Evolutionary conservation across 2,888 invertebrate species (phyloP), one percentile per base, ranked within the genome.

Genomic region (Drosophila lacicola): DNA sequence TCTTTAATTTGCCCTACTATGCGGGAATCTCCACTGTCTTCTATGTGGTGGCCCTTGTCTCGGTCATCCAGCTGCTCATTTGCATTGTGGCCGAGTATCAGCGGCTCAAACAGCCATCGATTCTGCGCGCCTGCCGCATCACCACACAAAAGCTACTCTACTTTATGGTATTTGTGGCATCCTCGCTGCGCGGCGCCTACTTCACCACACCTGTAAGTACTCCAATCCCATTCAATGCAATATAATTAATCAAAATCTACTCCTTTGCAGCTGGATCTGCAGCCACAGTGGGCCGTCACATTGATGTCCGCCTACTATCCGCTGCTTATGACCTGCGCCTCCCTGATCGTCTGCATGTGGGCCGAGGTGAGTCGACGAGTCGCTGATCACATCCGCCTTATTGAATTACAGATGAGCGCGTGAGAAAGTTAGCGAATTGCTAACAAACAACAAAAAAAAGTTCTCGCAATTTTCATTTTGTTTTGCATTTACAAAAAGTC

Each of bases 321-420:
- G 1, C 94, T 98, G 46, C 94, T 98, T 64, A 94, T 98, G 94
- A 96, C 97, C 10, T 97, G 97, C 55, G 96, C 97, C 0, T 98
- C 98, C 0, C 94, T 98, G 68, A 96, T 98, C 79, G 97, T 98
- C 76, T 98, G 98, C 93, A 97, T 97, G 92, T 98, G 98, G 98
- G 98, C 98, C 42, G 98, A 98, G 95, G 97, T 96, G 92, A 94
- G 95, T 94, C 9, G 19, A 17, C 9, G 17, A 13, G 8, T 11
- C 11, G 21, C 42, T 37, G 11, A 42, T 46, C 47, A n/a, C 10
- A 17, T 47, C 25, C 2, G 29, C 25, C 25, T 44, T 0, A 37
- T n/a, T 37, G 14, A n/a, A 17, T 49, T 49, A 21, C 3, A 25
- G 34, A 21, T 21, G 21, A 9, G 6, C 46, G 36, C 49, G 14